Conservation (phyloP, 92 coral and sea anemone species). For the Galaxea fascicularis region DNA sequence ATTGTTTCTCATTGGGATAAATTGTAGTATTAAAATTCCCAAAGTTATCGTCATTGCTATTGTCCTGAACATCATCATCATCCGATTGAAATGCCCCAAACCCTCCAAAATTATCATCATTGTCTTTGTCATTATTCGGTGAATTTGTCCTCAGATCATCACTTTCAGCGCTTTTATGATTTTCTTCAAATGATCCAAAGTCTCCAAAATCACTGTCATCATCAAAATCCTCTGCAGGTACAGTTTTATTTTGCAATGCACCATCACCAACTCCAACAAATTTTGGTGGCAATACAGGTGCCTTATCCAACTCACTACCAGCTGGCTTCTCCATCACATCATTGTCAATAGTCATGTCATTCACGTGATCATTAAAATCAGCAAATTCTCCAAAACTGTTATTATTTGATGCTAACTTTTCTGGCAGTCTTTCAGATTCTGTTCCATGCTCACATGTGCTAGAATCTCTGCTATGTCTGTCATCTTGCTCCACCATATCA, state of each 20-base stretch:
- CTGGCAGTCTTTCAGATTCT: conserved; percentile 1
- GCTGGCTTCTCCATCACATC: not conserved
- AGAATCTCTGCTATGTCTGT: not conserved
- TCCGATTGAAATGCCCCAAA: conserved; percentile 10
- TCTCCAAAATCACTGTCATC: conserved; percentile 42
- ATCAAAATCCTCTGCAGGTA: not conserved
- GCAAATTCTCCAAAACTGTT: conserved; percentile 29
- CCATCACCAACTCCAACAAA: not conserved
- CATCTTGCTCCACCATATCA: not conserved
- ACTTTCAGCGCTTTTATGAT: not conserved
- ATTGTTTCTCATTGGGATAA: not conserved
- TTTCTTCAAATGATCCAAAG: conserved; percentile 14
- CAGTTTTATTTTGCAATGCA: not conserved
- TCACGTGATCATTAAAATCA: not conserved
- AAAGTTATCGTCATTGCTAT: conserved; percentile 5
- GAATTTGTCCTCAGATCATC: conserved; percentile 5
- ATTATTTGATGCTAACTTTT: not conserved
- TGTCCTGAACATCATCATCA: not conserved
- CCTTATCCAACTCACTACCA: not conserved
- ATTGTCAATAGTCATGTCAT: not conserved
- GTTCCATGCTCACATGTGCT: not conserved
- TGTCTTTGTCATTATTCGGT: not conserved
- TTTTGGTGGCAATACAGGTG: not conserved
- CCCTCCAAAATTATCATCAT: conserved; percentile 39
- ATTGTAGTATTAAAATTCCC: not conserved